Percentiles rank a stretch among this genome's conserved stretches.
phyloP scores from a whole-genome alignment of 2,888 invertebrate species.

The Netelia inedita region DNA sequence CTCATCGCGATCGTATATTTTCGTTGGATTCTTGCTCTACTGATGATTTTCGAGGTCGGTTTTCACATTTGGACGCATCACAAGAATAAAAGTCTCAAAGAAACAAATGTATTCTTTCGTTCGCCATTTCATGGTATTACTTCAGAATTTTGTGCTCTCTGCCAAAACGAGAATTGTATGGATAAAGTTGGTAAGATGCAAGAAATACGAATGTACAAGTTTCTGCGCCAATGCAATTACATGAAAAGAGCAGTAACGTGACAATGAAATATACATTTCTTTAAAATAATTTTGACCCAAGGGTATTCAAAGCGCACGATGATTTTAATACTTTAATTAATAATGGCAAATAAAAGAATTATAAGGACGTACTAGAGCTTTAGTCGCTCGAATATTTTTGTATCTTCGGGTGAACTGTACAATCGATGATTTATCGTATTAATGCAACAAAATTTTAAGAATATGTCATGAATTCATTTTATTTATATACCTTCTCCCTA shows the following conservation, averaged over 20 bases:
- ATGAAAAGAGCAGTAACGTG: constrained; percentile 82
- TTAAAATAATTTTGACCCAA: neutral
- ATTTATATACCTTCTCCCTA: constrained; percentile 2
- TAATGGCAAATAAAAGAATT: neutral
- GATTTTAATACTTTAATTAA: neutral
- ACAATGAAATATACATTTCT: constrained; percentile 25
- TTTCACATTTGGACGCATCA: constrained; percentile 90
- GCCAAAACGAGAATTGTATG: constrained; percentile 88
- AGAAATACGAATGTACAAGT: constrained; percentile 87
- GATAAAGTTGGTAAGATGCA: constrained; percentile 89
- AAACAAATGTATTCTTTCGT: constrained; percentile 88
- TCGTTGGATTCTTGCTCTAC: constrained; percentile 84
- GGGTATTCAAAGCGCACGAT: neutral
- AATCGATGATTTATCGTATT: neutral
- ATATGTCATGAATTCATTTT: constrained; percentile 6
- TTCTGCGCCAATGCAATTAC: constrained; percentile 80
- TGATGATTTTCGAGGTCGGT: constrained; percentile 86
- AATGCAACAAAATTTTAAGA: constrained; percentile 23
- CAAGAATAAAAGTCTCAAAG: constrained; percentile 88
- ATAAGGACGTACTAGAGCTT: neutral
- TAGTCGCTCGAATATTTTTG: neutral
- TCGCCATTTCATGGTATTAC: constrained; percentile 90
- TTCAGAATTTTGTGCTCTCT: constrained; percentile 90
- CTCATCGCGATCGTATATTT: constrained; percentile 80
- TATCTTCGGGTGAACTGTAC: neutral